Evolutionary conservation across 1,140 invertebrate genomes (phyloP).

Genomic region (Ladona fulva): DNA sequence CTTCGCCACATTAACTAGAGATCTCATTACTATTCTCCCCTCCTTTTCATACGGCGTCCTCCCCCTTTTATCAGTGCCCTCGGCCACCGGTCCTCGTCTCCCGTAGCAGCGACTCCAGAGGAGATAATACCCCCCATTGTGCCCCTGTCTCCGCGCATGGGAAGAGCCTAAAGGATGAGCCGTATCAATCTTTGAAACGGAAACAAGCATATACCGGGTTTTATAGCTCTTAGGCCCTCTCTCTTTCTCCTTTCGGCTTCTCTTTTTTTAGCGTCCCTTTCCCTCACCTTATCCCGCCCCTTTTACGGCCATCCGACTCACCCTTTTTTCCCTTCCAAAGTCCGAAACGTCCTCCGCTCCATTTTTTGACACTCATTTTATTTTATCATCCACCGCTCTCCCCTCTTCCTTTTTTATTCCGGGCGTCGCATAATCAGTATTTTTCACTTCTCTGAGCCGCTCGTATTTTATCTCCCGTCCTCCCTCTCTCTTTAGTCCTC

Average conservation of each 20-base stretch:
- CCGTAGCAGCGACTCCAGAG: background rate
- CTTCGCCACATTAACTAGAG: background rate
- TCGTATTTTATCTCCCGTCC: background rate
- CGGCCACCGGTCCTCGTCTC: background rate
- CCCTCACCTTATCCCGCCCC: background rate
- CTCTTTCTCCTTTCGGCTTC: background rate
- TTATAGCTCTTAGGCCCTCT: conserved; percentile 16
- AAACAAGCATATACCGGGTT: conserved; percentile 17
- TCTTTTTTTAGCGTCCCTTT: background rate
- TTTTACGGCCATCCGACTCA: background rate
- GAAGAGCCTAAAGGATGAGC: conserved; percentile 16
- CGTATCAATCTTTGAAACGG: conserved; percentile 17
- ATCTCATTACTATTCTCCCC: conserved; percentile 10
- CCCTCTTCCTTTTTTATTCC: background rate
- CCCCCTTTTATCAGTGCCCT: background rate
- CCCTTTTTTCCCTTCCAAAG: background rate
- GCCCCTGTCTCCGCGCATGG: conserved; percentile 14
- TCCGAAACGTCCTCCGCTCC: background rate
- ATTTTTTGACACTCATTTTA: background rate
- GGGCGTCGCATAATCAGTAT: conserved; percentile 14
- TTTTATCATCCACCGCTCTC: background rate
- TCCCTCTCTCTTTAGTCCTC: background rate
- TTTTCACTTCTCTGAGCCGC: conserved; percentile 15
- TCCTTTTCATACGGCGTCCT: background rate
- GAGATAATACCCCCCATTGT: conserved; percentile 16